Base-by-base conservation (phyloP, 53 echinoderm and acorn worm species). In the Pentamera pediparva region DNA sequence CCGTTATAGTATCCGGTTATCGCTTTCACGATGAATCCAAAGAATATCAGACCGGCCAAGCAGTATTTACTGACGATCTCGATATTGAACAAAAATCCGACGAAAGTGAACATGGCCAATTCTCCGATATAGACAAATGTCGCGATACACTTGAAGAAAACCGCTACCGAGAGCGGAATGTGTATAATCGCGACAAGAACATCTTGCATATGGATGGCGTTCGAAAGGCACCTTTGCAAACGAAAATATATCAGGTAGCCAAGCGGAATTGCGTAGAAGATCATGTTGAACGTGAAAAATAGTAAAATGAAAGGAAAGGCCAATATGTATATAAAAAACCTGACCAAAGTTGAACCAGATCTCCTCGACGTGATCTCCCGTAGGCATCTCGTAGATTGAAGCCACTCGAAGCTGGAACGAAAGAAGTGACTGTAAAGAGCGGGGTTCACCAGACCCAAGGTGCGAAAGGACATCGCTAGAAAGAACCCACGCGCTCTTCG, bases 41-140 rank as follows among this genome's bases (percentile, higher is more conserved):
- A 51, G 11, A 94, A 77, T 22, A 78, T 62, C 30, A 87, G 60
- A 10, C 82, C 72, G 10, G 85, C 85, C 8, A 87, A 33, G 30
- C 87, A 48, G 20, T 61, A 63, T 7, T 87, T 78, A 12, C 87
- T 90, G 5, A 82, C 89, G 32, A 38, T 63, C 34, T 87, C 87
- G 33, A 85, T 84, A 54, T 94, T 84, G 1, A 87, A 55, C 0
- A 94, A 83, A 45, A 94, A 90, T 12, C 94, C 94, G 54, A 94
- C 86, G 74, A 89, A 94, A 45, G 82, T 82, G 56, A 88, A 94
- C 0, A 84, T 87, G 4, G 87, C 25, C 6, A 94, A 71, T 58
- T 90, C 90, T 9, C 89, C 83, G 22, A 94, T 21, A 56, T 87
- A 94, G 62, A 87, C 87, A 28, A 94, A 94, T 7, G 82, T 86